Base-by-base conservation (phyloP, 2,888 invertebrate species). In the Mamestra brassicae region DNA sequence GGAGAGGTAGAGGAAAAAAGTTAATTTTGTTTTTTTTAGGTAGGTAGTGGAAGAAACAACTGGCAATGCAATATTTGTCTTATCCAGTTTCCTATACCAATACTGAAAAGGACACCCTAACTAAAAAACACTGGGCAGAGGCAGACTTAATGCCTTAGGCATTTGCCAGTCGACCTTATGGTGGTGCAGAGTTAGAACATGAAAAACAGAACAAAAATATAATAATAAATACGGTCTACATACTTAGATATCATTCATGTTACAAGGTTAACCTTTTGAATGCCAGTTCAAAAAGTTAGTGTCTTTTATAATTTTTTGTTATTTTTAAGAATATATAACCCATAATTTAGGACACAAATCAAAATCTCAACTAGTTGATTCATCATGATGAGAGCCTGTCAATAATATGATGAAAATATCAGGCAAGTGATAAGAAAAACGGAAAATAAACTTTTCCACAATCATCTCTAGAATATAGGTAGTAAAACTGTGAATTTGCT, bases 321-420 rank as follows among this genome's bases (percentile, higher is more conserved):
- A 3, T 52, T 13, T 34, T 13, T 8, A 13, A 17, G 42, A 34
- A 26, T 26, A 26, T 55, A 4, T 10, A 42, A 45, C 3, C 15
- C n/a, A 10, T 4, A 58, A 2, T 17, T 7, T 3, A 15, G 3
- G 8, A 6, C 7, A 58, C 15, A 36, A 3, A 60, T 4, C 15
- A 60, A 61, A 42, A 5, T 11, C 38, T 45, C 26, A 36, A 57
- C 26, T 36, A 13, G 36, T 1, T 38, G 74, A 61, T 47, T 50
- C 13, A 65, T 60, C 36, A 34, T 26, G 45, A 52, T 42, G 36
- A 65, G 50, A 65, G 0, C 13, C 7, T 66, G 47, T 61, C 76
- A 76, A 55, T 55, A 76, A 60, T 15, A 8, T 54, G 54, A n/a
- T 38, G 38, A 60, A 60, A 75, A 75, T 75, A 60, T 75, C 52